These are phyloP conservation scores for Sardina pilchardus DNA, from an alignment of 2,113 vertebrate genomes.

Conservation along the genomic window DNA sequence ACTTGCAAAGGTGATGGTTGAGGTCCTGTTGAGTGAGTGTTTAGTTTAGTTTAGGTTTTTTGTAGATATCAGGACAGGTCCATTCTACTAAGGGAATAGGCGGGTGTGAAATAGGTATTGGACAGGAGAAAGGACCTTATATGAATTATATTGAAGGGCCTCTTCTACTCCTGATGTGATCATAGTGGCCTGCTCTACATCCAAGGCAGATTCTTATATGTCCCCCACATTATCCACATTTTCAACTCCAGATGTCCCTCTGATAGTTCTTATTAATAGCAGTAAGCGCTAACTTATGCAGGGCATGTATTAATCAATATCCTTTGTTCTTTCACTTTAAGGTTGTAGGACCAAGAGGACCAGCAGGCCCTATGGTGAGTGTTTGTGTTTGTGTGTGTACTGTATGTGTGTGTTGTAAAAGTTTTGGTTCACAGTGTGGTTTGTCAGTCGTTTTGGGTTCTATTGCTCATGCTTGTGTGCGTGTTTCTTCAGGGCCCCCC, in stretches of 20 bases:
- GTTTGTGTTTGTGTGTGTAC: background rate
- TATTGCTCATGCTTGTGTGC: background rate
- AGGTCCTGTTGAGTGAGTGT: background rate
- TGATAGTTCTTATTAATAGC: background rate
- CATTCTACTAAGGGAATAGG: background rate
- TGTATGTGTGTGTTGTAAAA: background rate
- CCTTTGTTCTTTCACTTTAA: constrained; percentile 51
- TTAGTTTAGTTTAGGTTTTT: background rate
- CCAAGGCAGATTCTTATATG: background rate
- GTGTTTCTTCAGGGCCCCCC: constrained; percentile 77
- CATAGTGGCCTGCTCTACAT: background rate
- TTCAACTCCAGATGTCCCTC: background rate
- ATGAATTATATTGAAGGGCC: background rate
- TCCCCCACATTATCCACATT: background rate
- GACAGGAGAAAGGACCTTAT: background rate
- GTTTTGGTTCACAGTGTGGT: background rate
- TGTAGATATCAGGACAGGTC: background rate
- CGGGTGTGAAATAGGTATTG: background rate
- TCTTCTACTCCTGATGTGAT: background rate
- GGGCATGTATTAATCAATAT: background rate
- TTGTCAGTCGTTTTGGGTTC: background rate
- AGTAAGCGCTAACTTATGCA: background rate
- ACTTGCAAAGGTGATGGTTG: background rate
- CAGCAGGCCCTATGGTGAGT: constrained; percentile 84
- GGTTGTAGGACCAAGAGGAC: constrained; percentile 90